Base-by-base conservation (phyloP, 1,140 invertebrate genomes). In the Drosophila subobscura region DNA sequence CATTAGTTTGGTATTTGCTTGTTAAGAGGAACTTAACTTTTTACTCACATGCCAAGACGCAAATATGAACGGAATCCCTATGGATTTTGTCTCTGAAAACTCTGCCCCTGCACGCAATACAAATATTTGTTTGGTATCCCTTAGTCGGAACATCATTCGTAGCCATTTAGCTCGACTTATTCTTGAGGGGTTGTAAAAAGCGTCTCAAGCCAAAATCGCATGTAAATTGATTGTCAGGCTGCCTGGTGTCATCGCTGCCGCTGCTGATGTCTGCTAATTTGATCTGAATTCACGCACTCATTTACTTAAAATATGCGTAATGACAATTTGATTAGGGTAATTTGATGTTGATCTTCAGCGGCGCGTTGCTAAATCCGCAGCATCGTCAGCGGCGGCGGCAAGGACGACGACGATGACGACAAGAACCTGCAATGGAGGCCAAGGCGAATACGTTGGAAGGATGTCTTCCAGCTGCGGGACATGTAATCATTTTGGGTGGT, bases 241-340 rank as follows among this genome's bases (percentile, higher is more conserved):
- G 29, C 3, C 8, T 8, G 29, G 10, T 12, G 33, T 7, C 37
- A 27, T 59, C 29, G 57, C 25, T 27, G 58, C 53, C 44, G 54
- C 47, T 25, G 72, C 42, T 50, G 47, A 12, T 45, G 42, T 44
- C 46, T 42, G 71, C 71, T 75, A 79, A 85, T 84, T 85, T 72
- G 77, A 70, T 77, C 63, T 77, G 80, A 84, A 84, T 79, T 76
- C 72, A 72, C 78, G 81, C 75, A 85, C 79, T 73, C 85, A 89
- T 89, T 89, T 66, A 79, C 72, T 79, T 78, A 76, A 88, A 85
- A 88, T 88, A 88, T 88, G 79, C 79, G 55, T 78, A 77, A 88
- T 89, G 73, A 77, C 63, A 79, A 88, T 88, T 88, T 88, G 72
- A 88, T 89, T 89, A 85, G 64, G 67, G 85, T 88, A 89, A 88